phyloP scores from a whole-genome alignment of 2,113 vertebrate genomes.

The Lucifuga dentata region DNA sequence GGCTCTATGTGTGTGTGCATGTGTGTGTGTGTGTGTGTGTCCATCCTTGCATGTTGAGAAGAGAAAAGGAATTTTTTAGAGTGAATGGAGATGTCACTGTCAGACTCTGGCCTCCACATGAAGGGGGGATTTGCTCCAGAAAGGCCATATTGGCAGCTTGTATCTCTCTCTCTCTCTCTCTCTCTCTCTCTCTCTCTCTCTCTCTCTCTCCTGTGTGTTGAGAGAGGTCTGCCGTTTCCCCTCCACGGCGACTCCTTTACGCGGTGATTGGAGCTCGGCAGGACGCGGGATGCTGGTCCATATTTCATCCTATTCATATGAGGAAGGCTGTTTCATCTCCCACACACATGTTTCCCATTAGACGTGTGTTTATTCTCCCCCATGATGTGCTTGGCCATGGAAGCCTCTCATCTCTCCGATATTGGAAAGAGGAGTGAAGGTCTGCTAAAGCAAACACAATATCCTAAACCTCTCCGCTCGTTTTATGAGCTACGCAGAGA shows the following conservation, averaged over 20 bases:
- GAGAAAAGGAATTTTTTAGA: conserved; percentile 72
- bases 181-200: conserved; percentile 11
- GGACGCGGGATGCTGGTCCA: conserved; percentile 68
- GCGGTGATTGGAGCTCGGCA: conserved; percentile 71
- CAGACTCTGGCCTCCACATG: conserved; percentile 73
- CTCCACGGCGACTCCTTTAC: conserved; percentile 60
- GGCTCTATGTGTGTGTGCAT: conserved; percentile 41
- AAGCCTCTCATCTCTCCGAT: conserved; percentile 78
- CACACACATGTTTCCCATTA: conserved; percentile 80
- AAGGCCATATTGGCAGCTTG: conserved; percentile 76
- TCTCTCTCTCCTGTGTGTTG: no score
- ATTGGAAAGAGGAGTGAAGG: conserved; percentile 73
- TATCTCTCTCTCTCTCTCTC: conserved; percentile 43
- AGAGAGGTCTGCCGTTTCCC: conserved; percentile 66
- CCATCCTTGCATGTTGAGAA: conserved; percentile 63
- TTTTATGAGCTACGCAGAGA: conserved; percentile 59
- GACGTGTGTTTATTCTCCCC: conserved; percentile 81
- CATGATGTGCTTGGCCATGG: conserved; percentile 74
- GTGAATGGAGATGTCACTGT: conserved; percentile 85
- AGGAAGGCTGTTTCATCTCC: conserved; percentile 79
- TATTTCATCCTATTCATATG: conserved; percentile 77
- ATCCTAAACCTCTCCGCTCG: conserved; percentile 51
- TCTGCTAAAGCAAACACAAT: conserved; percentile 78
- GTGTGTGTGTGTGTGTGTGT: conserved; percentile 52
- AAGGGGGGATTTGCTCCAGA: conserved; percentile 62